phyloP scores from a whole-genome alignment of 1,140 invertebrate genomes.

The Apis dorsata region DNA sequence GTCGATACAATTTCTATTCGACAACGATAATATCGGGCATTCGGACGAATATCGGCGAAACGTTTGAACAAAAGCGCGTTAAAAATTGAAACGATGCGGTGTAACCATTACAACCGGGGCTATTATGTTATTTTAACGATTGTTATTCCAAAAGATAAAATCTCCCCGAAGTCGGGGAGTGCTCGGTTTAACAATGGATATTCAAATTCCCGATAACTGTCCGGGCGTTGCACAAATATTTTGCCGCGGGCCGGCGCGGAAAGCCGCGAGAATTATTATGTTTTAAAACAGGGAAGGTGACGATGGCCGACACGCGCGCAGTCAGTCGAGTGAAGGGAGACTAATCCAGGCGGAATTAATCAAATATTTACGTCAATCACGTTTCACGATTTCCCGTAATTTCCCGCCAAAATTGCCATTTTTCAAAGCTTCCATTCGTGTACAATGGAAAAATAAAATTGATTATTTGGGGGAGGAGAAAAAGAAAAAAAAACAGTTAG shows the following conservation, averaged over 20 bases:
- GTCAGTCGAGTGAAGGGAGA: background rate
- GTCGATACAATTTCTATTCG: background rate
- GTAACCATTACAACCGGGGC: constrained; percentile 6
- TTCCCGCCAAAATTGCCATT: background rate
- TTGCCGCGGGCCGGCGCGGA: background rate
- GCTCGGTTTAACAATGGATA: constrained; percentile 25
- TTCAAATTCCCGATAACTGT: constrained; percentile 30
- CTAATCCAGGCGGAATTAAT: background rate
- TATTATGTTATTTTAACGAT: constrained; percentile 34
- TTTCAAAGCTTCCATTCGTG: no score
- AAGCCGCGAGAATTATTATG: constrained; percentile 3
- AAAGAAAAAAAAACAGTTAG: background rate
- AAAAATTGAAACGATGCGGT: constrained; percentile 25
- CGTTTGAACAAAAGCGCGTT: background rate
- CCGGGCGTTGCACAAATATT: constrained; percentile 18
- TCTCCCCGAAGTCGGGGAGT: background rate
- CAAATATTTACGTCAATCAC: background rate
- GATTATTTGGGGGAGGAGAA: background rate
- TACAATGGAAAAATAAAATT: background rate
- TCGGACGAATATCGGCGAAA: background rate
- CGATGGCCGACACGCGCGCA: no score
- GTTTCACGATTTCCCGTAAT: background rate
- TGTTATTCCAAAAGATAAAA: constrained; percentile 34
- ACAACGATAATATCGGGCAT: background rate
- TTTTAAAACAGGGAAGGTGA: background rate